A percentile compares a stretch with the other conserved stretches of the same genome.
These are phyloP conservation scores for Progne subis DNA, from an alignment of 2,113 vertebrate genomes.

Conservation along the genomic window DNA sequence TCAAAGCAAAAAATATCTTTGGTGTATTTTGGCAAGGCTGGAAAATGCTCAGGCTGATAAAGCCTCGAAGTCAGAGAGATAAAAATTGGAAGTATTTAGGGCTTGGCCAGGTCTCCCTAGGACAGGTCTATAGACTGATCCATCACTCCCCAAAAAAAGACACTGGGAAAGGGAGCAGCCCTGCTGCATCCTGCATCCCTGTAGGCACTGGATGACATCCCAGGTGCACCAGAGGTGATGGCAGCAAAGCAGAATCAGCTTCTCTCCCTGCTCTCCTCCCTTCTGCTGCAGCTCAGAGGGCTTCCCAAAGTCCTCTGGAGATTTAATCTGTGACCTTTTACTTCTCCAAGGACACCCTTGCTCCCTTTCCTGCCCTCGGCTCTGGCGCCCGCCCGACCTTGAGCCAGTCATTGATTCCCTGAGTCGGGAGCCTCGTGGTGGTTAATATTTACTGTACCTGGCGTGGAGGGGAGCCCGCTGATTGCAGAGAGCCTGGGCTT, in stretches of 20 bases:
- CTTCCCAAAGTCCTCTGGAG: not conserved
- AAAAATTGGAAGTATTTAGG: not conserved
- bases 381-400: not conserved
- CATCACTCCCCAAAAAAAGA: not conserved
- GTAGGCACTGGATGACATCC: not conserved
- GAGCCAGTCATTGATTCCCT: not conserved
- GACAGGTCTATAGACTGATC: not conserved
- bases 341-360: not conserved
- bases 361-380: not conserved
- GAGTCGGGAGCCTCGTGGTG: not conserved
- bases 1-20: not conserved
- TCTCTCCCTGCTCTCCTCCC: not conserved
- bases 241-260: not conserved
- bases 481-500: not conserved
- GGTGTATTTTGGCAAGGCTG: not conserved
- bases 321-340: not conserved
- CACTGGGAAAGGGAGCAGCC: not conserved
- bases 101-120: not conserved
- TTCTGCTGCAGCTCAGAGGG: not conserved
- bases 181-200: not conserved
- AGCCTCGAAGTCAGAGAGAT: conserved; percentile 2
- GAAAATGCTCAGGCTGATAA: not conserved
- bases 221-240: rapidly evolving
- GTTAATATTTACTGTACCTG: conserved; percentile 61
- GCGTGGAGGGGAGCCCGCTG: not conserved